Evolutionary conservation across 1,140 invertebrate species (phyloP).

Genomic region (Dreissena polymorpha): DNA sequence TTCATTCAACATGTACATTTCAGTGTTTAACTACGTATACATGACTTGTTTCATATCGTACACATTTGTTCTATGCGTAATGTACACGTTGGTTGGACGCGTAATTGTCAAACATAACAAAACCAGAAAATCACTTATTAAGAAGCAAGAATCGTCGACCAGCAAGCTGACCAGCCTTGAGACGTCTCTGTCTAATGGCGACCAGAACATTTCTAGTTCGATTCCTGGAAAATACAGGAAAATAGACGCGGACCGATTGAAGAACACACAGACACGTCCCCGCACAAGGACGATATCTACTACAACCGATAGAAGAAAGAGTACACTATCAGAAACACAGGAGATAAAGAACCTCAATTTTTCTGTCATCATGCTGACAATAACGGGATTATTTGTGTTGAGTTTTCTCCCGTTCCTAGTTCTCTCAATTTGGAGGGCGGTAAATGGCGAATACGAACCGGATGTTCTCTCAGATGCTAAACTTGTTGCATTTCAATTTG

Average conservation of each 20-base stretch:
- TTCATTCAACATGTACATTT: constrained; percentile 20
- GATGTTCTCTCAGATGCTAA: constrained; percentile 30
- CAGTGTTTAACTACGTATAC: constrained; percentile 25
- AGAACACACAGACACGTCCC: background rate
- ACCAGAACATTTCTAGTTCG: background rate
- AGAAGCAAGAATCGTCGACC: background rate
- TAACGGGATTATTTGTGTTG: constrained; percentile 40
- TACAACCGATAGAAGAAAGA: background rate
- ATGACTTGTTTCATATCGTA: constrained; percentile 13
- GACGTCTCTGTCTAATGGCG: background rate
- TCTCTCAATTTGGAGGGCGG: constrained; percentile 5
- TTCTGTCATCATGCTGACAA: constrained; percentile 44
- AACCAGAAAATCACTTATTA: background rate
- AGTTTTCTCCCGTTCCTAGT: constrained; percentile 44
- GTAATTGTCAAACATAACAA: constrained; percentile 21
- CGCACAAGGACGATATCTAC: background rate
- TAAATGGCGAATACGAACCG: constrained; percentile 7
- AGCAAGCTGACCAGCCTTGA: background rate
- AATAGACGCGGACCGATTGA: background rate
- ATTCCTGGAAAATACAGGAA: background rate
- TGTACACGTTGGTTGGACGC: constrained; percentile 36
- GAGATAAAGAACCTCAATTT: constrained; percentile 35
- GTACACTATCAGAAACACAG: background rate
- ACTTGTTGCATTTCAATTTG: constrained; percentile 59
- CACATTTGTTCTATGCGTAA: constrained; percentile 13